Base-by-base conservation (phyloP, 2,113 vertebrate species). In the Paradoxurus hermaphroditus region DNA sequence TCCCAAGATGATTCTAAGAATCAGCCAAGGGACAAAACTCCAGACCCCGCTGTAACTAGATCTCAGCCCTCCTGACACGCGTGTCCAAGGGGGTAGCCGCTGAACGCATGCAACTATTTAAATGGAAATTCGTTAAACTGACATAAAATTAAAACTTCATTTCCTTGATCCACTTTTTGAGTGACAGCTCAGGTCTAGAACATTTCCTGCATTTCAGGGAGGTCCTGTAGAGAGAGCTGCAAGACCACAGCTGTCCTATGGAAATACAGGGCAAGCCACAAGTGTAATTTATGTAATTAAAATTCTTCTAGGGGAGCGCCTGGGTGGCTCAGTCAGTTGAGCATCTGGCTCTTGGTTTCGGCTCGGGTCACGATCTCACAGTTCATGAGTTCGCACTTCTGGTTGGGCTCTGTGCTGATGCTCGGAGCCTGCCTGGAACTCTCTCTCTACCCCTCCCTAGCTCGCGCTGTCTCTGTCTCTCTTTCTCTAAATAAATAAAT, bases 121-220 rank as follows among this genome's bases (percentile, higher is more conserved):
- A 44, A 19, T 73, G 36, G 91, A 65, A 78, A 83, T 62, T 65
- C 14, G 84, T 44, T 83, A 51, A 92, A 83, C 51, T 31, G 46
- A 75, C 12, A 44, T 86, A 63, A 68, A 93, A 44, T 49, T 23
- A 63, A 85, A 91, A 34, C 15, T 88, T 87, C 53, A n/a, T 72
- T 89, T 81, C 18, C 41, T 73, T 0, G 0, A 46, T 44, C 73
- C n/a, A 23, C 31, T 70, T 77, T 77, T 70, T 7, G 34, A 44
- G 34, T 36, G 36, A 87, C 1, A 4, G 1, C 0, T 0, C 29
- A n/a, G n/a, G 31, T 34, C 67, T 86, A n/a, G 77, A 82, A 34
- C 18, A 27, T 49, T 94, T 84, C 70, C 44, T 46, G 36, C 10
- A 3, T 34, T 12, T 21, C 4, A 2, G 78, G 73, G 85, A 68